Evolutionary conservation across 92 coral and sea anemone genomes (phyloP).

Genomic region (Galaxea fascicularis): DNA sequence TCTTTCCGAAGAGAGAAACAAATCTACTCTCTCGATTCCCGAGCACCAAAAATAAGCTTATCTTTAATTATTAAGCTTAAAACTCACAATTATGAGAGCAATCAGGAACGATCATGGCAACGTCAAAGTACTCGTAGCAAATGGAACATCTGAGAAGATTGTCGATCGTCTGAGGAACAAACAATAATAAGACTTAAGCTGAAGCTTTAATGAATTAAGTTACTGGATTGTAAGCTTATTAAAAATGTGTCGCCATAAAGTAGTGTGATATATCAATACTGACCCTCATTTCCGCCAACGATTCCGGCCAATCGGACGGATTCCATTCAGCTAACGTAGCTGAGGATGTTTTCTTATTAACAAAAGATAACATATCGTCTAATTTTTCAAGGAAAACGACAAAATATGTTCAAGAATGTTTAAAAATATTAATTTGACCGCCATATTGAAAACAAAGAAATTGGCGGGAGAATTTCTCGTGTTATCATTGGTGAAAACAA

Average conservation of each 20-base stretch:
- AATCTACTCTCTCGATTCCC: too few species aligned
- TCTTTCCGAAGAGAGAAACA: too few species aligned
- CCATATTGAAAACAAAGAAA: constrained; percentile 60
- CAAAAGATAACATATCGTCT: not conserved
- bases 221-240: not conserved
- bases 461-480: constrained; percentile 60
- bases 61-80: too few species aligned
- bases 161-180: constrained; percentile 79
- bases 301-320: constrained; percentile 96
- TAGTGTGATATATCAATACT: not conserved
- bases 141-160: constrained; percentile 90
- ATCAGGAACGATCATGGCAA: constrained; percentile 83
- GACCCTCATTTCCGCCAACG: constrained; percentile 84
- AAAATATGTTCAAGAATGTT: not conserved
- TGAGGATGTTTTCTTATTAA: constrained; percentile 20
- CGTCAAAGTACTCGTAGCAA: constrained; percentile 88
- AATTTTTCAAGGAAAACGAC: not conserved
- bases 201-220: not conserved
- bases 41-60: too few species aligned
- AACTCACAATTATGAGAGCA: constrained; percentile 96
- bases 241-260: not conserved
- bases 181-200: too few species aligned
- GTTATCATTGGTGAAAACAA: constrained; percentile 43
- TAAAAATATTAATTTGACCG: not conserved
- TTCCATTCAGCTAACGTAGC: constrained; percentile 68